Evolutionary conservation across 2,797 vertebrate species (phyloP).

Genomic region (Furcifer pardalis): DNA sequence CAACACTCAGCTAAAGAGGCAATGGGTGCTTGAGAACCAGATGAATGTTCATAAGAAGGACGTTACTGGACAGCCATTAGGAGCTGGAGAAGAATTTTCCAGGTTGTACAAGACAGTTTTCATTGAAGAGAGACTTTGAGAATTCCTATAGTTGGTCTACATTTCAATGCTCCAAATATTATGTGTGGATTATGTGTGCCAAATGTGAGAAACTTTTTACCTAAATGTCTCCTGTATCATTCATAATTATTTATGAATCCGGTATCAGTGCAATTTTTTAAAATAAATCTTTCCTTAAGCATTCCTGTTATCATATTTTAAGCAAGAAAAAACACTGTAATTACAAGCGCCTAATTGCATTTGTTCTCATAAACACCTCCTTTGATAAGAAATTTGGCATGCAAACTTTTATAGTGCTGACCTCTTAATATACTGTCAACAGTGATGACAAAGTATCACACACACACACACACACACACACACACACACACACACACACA

Average conservation of each 20-base stretch:
- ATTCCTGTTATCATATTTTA: conserved; percentile 27
- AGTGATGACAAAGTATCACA: background rate
- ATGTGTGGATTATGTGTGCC: background rate
- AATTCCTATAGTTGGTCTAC: background rate
- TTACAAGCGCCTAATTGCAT: conserved; percentile 29
- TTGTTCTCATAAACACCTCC: conserved; percentile 3
- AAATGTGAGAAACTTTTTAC: background rate
- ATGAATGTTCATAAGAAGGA: no score
- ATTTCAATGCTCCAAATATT: background rate
- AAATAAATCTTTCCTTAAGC: background rate
- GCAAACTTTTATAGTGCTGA: conserved; percentile 3
- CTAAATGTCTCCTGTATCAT: background rate
- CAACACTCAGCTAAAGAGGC: no score
- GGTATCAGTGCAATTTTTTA: background rate
- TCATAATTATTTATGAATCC: background rate
- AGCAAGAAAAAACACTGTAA: background rate
- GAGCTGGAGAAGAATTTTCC: no score
- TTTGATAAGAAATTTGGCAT: conserved; percentile 15
- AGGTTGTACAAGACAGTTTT: background rate
- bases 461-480: background rate
- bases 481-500: background rate
- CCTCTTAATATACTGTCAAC: conserved; percentile 7
- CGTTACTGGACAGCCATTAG: no score
- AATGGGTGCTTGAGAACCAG: no score
- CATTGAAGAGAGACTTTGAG: background rate